Conservation (phyloP, 1,140 invertebrate genomes). For the Tetramorium parvispinum region DNA sequence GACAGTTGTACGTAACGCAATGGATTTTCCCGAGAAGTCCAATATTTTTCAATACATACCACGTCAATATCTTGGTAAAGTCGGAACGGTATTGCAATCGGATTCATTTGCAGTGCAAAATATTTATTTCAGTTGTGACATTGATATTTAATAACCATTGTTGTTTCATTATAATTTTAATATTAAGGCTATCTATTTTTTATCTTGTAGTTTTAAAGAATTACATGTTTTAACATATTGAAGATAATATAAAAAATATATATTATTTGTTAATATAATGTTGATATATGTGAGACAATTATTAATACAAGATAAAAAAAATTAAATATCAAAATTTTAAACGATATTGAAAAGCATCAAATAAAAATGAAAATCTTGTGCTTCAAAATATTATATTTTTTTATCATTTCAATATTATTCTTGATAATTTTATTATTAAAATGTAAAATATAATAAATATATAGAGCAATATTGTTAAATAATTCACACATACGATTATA, state of each 20-base stretch:
- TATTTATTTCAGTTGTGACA: background rate
- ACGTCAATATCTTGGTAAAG: background rate
- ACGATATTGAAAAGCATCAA: background rate
- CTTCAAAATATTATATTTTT: background rate
- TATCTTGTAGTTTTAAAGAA: background rate
- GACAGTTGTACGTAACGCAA: slow-evolving; percentile 34
- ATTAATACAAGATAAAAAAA: background rate
- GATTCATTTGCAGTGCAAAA: background rate
- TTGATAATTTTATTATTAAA: background rate
- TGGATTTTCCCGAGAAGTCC: slow-evolving; percentile 1
- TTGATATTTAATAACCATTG: background rate
- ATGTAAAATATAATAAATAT: background rate
- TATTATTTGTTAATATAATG: background rate
- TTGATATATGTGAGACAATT: background rate
- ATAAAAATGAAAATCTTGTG: background rate
- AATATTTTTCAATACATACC: background rate
- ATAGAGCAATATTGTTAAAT: background rate
- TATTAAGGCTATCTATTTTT: background rate
- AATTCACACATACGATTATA: background rate
- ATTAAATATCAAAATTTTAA: background rate
- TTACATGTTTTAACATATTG: background rate
- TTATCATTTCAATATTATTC: background rate
- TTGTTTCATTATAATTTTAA: background rate
- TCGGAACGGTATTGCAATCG: background rate
- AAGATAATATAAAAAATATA: background rate